These are phyloP conservation scores for Matsumurasca onukii DNA, from an alignment of 1,140 invertebrate genomes.

Conservation along the genomic window DNA sequence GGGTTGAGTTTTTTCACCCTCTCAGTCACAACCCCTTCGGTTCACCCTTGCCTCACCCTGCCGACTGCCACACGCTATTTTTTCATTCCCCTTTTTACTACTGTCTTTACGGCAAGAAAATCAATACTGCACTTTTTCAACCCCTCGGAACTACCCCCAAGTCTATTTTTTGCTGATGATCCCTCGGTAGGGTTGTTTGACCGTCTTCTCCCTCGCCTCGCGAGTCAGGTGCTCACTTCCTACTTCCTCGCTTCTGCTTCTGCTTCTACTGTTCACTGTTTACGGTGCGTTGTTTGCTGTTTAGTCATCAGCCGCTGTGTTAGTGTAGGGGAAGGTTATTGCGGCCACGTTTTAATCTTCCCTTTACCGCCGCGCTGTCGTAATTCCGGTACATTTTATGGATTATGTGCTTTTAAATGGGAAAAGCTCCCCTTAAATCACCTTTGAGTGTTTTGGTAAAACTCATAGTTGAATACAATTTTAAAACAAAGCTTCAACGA, in stretches of 20 bases:
- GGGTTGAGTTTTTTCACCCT: constrained; percentile 20
- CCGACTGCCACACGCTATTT: constrained; percentile 30
- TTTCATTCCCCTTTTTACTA: constrained; percentile 31
- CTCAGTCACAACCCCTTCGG: constrained; percentile 20
- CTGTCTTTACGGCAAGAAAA: constrained; percentile 31
- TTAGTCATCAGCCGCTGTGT: too few species aligned
- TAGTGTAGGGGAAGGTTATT: too few species aligned
- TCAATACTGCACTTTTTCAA: constrained; percentile 30
- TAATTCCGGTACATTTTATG: too few species aligned
- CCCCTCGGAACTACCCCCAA: constrained; percentile 28
- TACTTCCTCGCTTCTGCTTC: background rate
- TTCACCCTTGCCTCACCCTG: constrained; percentile 30
- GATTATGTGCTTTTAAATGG: too few species aligned
- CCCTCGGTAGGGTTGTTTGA: constrained; percentile 13
- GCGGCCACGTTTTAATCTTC: too few species aligned
- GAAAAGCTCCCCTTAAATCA: too few species aligned
- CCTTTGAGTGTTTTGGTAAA: too few species aligned
- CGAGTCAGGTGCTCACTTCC: constrained; percentile 8
- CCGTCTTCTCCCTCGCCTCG: background rate
- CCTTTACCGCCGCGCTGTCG: too few species aligned
- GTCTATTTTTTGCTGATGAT: constrained; percentile 26
- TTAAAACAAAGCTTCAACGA: too few species aligned
- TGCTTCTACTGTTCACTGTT: too few species aligned
- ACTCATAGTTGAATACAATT: too few species aligned
- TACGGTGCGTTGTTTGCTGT: too few species aligned